A percentile compares a stretch with the other conserved stretches of the same genome.
These are phyloP conservation scores for Sanderia malayensis DNA, from an alignment of 30 jellyfish, hydroid and myxozoan species.

Conservation along the genomic window DNA sequence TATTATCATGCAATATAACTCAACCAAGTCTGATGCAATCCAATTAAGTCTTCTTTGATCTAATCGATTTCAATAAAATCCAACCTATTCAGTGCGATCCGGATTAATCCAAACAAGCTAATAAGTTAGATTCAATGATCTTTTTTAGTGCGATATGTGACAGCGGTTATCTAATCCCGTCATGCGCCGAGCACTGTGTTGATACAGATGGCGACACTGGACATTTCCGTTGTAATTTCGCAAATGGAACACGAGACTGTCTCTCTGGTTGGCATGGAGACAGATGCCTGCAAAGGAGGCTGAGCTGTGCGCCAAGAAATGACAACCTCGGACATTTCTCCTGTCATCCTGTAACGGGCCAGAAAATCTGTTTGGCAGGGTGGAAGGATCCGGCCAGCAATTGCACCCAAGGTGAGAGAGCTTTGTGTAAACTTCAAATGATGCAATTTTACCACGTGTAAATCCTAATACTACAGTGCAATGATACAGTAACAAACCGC, in stretches of 20 bases:
- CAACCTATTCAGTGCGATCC: too few species aligned
- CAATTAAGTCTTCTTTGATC: too few species aligned
- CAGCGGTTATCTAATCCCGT: constrained; percentile 42
- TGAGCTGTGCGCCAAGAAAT: constrained; percentile 52
- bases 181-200: constrained; percentile 55
- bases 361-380: constrained; percentile 66
- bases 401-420: constrained; percentile 62
- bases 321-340: constrained; percentile 54
- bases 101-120: too few species aligned
- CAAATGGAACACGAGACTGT: constrained; percentile 41
- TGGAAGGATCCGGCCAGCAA: constrained; percentile 53
- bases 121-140: too few species aligned
- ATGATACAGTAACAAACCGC: too few species aligned
- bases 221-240: constrained; percentile 51
- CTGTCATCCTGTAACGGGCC: constrained; percentile 52
- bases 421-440: too few species aligned
- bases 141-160: constrained; percentile 57
- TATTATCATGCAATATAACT: too few species aligned
- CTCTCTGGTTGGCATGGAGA: constrained; percentile 60
- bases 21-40: too few species aligned
- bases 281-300: constrained; percentile 16
- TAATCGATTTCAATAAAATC: too few species aligned
- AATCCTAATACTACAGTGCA: too few species aligned
- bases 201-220: constrained; percentile 66
- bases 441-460: too few species aligned